Base-by-base conservation (phyloP, 2,888 invertebrate genomes). In the Microctonus brassicae region DNA sequence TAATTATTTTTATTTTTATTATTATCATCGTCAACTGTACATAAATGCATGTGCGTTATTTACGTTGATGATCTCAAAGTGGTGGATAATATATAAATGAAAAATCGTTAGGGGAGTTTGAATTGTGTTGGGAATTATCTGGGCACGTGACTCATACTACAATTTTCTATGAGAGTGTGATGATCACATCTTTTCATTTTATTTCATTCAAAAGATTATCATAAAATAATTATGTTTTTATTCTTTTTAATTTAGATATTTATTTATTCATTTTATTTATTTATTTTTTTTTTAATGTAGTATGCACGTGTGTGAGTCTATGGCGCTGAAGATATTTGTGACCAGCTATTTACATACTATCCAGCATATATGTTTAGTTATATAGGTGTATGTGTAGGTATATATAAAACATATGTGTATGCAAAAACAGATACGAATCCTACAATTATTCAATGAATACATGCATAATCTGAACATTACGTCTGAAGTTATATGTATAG, bases 361-460 rank as follows among this genome's bases (percentile, higher is more conserved):
- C n/a, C n/a, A n/a, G n/a, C n/a, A n/a, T n/a, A n/a, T n/a, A n/a
- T n/a, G n/a, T n/a, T n/a, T n/a, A n/a, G n/a, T n/a, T n/a, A n/a
- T n/a, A n/a, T n/a, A n/a, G 17, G 39, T 52, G 71, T 52, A 5
- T 26, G 34, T 36, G 33, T n/a, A 29, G 36, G 39, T 47, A 22
- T 47, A 47, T 33, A 33, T 64, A n/a, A 26, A n/a, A 20, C 24
- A 29, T 57, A 66, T 66, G 29, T 65, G 3, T 53, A 6, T 29
- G 29, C 26, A 10, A 24, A 26, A 55, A 13, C 10, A 65, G 66
- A 66, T 66, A 66, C 57, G 55, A 39, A 79, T 82, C 81, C 81
- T 76, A 78, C 82, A 84, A 84, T 83, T 84, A 83, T 83, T 83
- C 84, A 82, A 84, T 84, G 83, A 83, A 83, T 83, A 83, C 80